Percentiles rank a stretch among this genome's conserved stretches.
phyloP scores from a whole-genome alignment of 2,888 invertebrate genomes.

The Hirtodrosophila trivittata region DNA sequence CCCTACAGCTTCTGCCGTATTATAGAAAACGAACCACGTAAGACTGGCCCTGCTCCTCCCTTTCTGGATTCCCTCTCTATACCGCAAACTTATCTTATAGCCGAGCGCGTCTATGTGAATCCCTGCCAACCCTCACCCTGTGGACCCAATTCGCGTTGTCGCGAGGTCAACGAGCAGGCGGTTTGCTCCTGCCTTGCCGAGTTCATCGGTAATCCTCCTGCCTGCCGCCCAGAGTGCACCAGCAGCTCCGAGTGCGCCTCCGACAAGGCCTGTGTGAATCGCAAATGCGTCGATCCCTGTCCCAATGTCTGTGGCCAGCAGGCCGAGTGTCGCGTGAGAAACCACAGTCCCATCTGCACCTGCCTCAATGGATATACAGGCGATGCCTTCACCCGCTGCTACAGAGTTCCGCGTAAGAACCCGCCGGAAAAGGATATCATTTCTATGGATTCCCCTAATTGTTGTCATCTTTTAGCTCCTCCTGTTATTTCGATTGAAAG shows the following conservation, averaged over 20 bases:
- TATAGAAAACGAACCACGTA: slow-evolving; percentile 84
- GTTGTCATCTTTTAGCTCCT: slow-evolving; percentile 48
- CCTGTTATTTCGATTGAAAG: slow-evolving; percentile 65
- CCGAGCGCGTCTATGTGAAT: slow-evolving; percentile 84
- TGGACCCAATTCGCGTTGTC: slow-evolving; percentile 92
- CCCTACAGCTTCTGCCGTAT: slow-evolving; percentile 87
- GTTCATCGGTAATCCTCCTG: slow-evolving; percentile 86
- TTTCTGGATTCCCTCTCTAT: neutral
- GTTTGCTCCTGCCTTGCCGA: slow-evolving; percentile 89
- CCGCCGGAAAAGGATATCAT: neutral
- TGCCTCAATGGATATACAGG: slow-evolving; percentile 87
- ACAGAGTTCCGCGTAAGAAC: slow-evolving; percentile 83
- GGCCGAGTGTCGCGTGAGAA: slow-evolving; percentile 89
- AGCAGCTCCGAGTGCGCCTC: slow-evolving; percentile 89
- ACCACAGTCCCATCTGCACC: slow-evolving; percentile 90
- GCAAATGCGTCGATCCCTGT: slow-evolving; percentile 90
- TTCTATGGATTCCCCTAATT: neutral
- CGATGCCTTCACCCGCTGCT: slow-evolving; percentile 85
- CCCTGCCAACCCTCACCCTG: slow-evolving; percentile 92
- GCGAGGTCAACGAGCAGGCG: slow-evolving; percentile 88
- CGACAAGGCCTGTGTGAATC: slow-evolving; percentile 88
- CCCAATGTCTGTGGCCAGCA: slow-evolving; percentile 89
- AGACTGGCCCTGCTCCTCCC: slow-evolving; percentile 60
- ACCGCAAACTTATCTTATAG: slow-evolving; percentile 77
- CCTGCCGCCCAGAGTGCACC: slow-evolving; percentile 89